A percentile compares a stretch with the other conserved stretches of the same genome.
Evolutionary conservation across 1,140 invertebrate genomes (phyloP).

Genomic region (Aphelenchoides fujianensis): DNA sequence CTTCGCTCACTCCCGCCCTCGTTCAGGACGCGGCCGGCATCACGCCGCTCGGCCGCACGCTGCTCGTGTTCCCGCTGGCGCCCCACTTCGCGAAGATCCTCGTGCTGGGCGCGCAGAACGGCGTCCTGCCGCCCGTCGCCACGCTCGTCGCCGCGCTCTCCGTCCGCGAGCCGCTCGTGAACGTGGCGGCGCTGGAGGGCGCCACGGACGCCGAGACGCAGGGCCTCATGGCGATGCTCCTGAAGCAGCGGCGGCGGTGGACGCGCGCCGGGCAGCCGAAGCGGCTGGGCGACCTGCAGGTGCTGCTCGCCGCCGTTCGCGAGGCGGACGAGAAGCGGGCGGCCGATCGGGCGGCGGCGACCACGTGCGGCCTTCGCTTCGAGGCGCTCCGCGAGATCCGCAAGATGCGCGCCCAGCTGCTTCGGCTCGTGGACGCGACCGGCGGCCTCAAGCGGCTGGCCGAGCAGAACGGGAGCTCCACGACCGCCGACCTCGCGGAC

Average conservation of each 20-base stretch:
- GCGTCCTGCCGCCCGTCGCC: slow-evolving; percentile 80
- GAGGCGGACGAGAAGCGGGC: slow-evolving; percentile 71
- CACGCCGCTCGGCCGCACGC: slow-evolving; percentile 78
- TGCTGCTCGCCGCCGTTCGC: slow-evolving; percentile 80
- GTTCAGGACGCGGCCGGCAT: slow-evolving; percentile 66
- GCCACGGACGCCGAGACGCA: slow-evolving; percentile 33
- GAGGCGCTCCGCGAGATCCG: slow-evolving; percentile 87
- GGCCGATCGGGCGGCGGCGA: slow-evolving; percentile 70
- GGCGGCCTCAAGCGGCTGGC: slow-evolving; percentile 65
- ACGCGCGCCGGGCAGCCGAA: slow-evolving; percentile 73
- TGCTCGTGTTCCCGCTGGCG: slow-evolving; percentile 83
- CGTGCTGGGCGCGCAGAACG: slow-evolving; percentile 78
- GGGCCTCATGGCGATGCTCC: slow-evolving; percentile 58
- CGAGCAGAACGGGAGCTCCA: slow-evolving; percentile 69
- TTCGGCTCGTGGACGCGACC: slow-evolving; percentile 79
- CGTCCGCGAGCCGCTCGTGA: slow-evolving; percentile 69
- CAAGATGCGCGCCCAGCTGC: slow-evolving; percentile 83
- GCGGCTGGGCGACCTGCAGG: slow-evolving; percentile 79
- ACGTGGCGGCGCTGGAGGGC: slow-evolving; percentile 43
- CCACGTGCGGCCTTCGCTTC: slow-evolving; percentile 74
- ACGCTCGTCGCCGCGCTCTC: slow-evolving; percentile 85
- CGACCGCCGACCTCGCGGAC: slow-evolving; percentile 69
- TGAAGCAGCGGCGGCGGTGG: slow-evolving; percentile 69
- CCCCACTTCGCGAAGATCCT: slow-evolving; percentile 93
- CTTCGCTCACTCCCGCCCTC: too few species aligned